phyloP scores from a whole-genome alignment of 2,797 vertebrate species.

The Gephyroberyx darwinii region DNA sequence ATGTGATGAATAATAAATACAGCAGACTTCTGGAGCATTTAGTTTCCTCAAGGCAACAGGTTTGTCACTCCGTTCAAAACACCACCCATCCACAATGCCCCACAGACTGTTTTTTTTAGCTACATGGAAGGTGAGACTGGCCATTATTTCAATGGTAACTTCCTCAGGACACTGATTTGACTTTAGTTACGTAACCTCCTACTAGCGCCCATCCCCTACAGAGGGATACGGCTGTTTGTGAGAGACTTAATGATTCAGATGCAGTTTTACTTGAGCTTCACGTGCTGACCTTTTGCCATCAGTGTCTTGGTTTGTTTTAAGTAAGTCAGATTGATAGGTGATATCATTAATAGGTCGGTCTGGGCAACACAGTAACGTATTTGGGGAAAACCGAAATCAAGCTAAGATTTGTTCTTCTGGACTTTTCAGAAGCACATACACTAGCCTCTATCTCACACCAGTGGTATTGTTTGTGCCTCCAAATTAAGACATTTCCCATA shows the following conservation, averaged over 20 bases:
- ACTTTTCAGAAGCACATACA: background rate
- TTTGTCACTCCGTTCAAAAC: background rate
- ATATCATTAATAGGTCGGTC: background rate
- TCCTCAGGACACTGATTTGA: background rate
- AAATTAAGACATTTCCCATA: too few relatives aligned
- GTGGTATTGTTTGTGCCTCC: too few relatives aligned
- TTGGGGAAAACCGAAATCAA: too few relatives aligned
- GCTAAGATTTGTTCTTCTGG: background rate
- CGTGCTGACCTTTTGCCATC: too few relatives aligned
- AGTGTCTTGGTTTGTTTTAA: too few relatives aligned
- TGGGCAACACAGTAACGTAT: background rate
- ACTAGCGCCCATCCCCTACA: too few relatives aligned
- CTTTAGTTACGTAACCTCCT: background rate
- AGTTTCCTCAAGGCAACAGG: background rate
- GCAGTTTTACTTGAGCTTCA: too few relatives aligned
- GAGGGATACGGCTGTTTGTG: too few relatives aligned
- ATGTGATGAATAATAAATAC: too few relatives aligned
- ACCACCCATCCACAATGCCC: background rate
- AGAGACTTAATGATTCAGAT: too few relatives aligned
- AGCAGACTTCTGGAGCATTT: background rate
- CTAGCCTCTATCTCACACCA: too few relatives aligned
- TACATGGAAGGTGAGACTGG: background rate
- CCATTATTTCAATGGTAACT: background rate
- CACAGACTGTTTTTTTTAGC: background rate
- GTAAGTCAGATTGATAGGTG: too few relatives aligned